phyloP scores from a whole-genome alignment of 2,888 invertebrate species.

The Micoletzkya japonica region DNA sequence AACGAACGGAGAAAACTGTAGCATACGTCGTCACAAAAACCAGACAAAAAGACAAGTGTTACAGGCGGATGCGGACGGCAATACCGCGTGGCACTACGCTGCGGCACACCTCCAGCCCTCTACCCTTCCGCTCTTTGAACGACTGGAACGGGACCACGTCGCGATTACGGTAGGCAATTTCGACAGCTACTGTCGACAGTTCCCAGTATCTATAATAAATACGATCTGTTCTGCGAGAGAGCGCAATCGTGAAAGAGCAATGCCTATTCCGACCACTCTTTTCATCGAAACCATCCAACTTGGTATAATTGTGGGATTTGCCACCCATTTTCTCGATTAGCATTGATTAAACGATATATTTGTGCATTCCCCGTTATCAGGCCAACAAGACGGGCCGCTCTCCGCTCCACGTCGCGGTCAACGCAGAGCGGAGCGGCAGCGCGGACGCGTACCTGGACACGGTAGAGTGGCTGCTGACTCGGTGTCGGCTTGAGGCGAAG shows the following conservation, averaged over 20 bases:
- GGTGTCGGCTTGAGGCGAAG: conserved; percentile 62
- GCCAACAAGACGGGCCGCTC: background rate
- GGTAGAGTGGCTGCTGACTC: conserved; percentile 65
- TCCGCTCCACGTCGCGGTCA: conserved; percentile 22
- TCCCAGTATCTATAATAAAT: too few species aligned
- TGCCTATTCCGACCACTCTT: too few species aligned
- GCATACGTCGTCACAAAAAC: too few species aligned
- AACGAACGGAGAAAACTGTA: too few species aligned
- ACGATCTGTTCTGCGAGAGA: too few species aligned
- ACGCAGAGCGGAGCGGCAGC: conserved; percentile 51
- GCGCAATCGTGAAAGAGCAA: too few species aligned
- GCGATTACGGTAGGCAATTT: conserved; percentile 29
- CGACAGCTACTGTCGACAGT: too few species aligned
- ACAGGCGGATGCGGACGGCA: conserved; percentile 7
- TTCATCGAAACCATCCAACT: too few species aligned
- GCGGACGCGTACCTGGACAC: conserved; percentile 67
- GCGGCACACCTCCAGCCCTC: conserved; percentile 35
- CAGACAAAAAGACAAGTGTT: background rate
- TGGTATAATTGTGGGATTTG: too few species aligned
- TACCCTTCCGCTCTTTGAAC: conserved; percentile 40
- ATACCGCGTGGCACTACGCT: conserved; percentile 41
- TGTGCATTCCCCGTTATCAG: too few species aligned
- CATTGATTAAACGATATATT: background rate
- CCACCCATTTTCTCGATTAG: background rate
- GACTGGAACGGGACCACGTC: conserved; percentile 30